phyloP scores from a whole-genome alignment of 2,888 invertebrate genomes.

The Nowickia ferox region DNA sequence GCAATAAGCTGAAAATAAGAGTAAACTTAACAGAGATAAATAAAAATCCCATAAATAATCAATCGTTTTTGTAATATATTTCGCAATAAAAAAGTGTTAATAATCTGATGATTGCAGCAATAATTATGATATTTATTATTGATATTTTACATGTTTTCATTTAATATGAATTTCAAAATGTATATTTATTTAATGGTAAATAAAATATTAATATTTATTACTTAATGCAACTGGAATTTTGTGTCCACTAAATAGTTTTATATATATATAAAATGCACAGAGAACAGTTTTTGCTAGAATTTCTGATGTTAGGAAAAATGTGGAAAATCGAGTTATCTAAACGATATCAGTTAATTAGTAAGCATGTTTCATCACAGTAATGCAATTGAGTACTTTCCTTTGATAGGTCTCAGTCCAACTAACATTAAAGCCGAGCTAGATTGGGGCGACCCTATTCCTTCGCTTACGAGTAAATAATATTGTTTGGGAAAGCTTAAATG shows the following conservation, averaged over 20 bases:
- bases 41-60: slow-evolving; percentile 4
- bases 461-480: no score
- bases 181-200: background rate
- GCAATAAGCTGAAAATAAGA: background rate
- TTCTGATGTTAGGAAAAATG: no score
- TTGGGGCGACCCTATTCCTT: no score
- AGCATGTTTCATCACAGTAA: no score
- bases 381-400: no score
- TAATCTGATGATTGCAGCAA: slow-evolving; percentile 23
- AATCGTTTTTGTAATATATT: slow-evolving; percentile 7
- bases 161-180: background rate
- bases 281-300: no score
- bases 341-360: no score
- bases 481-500: no score
- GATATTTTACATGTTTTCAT: background rate
- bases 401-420: no score
- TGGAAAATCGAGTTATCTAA: no score
- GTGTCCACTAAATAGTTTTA: background rate
- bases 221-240: background rate
- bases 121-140: slow-evolving; percentile 25
- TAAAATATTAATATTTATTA: slow-evolving; percentile 21
- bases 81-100: slow-evolving; percentile 26
- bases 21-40: background rate
- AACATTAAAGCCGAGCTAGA: no score
- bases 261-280: no score